Evolutionary conservation across 2,113 vertebrate species (phyloP), one percentile per base, ranked within the genome.

Genomic region (Salvelinus fontinalis): DNA sequence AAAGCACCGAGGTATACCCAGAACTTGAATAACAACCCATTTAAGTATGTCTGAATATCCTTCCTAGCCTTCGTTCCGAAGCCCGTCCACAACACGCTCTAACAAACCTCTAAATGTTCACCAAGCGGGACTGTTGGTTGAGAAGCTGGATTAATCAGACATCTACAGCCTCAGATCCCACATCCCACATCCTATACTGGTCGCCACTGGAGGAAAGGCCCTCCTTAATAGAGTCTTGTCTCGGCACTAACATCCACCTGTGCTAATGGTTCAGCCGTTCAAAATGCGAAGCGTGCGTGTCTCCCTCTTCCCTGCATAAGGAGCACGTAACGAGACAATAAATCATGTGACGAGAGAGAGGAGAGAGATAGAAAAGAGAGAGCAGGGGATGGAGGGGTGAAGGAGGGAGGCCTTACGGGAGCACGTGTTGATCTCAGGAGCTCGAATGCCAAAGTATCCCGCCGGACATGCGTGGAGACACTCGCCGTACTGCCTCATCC

Each of bases 391-490:
- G 11, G 51, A 65, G 64, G 12, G 1, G 5, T 27, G 7, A 16
- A 66, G 64, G 22, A 65, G 3, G 70, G 62, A 29, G 67, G 75
- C 54, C 84, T 95, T 93, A 99, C 98, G 94, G 93, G 97, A 96
- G 87, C 98, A 99, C 96, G 96, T 97, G 95, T 98, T 99, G 96
- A 99, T 95, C 67, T 99, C 97, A 11, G 97, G 97, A 0, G 95
- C 96, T 54, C 98, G 95, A 78, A 97, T 94, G 80, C 97, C 98
- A 0, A 97, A 99, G 92, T 96, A 98, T 11, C 97, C 97, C 0
- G 95, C 92, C 0, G 98, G 98, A 90, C 97, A 99, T 88, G 97
- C 96, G 70, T 97, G 96, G 83, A 99, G 90, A 90, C 98, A 99
- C 78, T 99, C 97, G 14, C 98, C 97, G 0, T 96, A 97, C 76